Base-by-base conservation (phyloP, 2,888 invertebrate genomes). In the Asteroscopus sphinx region DNA sequence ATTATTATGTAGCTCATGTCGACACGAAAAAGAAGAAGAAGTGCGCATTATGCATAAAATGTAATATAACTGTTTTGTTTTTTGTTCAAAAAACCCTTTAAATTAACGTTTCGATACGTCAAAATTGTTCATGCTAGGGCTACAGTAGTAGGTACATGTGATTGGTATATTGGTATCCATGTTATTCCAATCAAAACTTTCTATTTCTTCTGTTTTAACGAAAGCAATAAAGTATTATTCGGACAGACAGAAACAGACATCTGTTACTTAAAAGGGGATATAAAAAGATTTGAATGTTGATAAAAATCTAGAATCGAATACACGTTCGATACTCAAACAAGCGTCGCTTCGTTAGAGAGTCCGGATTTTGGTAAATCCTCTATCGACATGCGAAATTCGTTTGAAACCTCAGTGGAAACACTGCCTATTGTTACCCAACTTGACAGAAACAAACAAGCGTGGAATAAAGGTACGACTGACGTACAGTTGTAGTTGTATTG, bases 311-410 rank as follows among this genome's bases (percentile, higher is more conserved):
- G 62, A 80, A 76, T 67, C 59, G 71, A 55, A 61, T 72, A 77
- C 71, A 67, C 73, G 66, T 75, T 76, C 67, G 63, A 65, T 55
- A 77, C 64, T 67, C 77, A 80, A 83, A 85, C 85, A 85, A 83
- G 70, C 82, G 76, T 77, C 65, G 80, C 79, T 87, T 89, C 87
- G 87, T 88, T 89, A 87, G 86, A 77, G 81, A 83, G 77, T 77
- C 44, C 76, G 72, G 82, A 79, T 83, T 84, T 85, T 74, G 73
- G 70, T 74, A 85, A 87, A 87, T 86, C 87, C 85, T 80, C 78
- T 79, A 79, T 82, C 80, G 83, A 77, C 83, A 78, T 82, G 81
- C 74, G 78, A 81, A 80, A 79, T 83, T 79, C 76, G 79, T 76
- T 83, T 76, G 75, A 75, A 81, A 76, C 70, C 64, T 76, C 72